A percentile compares a stretch with the other conserved stretches of the same genome.
Conservation (phyloP, 1,140 invertebrate genomes). For the Dreissena polymorpha region DNA sequence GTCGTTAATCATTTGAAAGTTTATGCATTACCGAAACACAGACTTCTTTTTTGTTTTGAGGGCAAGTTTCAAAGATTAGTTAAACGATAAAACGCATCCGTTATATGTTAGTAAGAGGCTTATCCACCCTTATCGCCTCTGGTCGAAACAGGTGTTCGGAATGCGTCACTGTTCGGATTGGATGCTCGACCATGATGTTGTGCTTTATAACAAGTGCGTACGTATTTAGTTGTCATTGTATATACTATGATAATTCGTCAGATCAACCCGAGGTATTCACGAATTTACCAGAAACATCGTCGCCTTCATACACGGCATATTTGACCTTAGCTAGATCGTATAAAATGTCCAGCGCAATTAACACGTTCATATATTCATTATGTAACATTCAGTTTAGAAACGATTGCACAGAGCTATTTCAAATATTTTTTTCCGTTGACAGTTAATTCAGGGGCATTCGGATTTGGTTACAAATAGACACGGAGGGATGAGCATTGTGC, state of each 20-base stretch:
- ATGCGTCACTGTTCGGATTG: background rate
- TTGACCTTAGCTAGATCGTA: conserved; percentile 26
- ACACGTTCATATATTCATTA: conserved; percentile 50
- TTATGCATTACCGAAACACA: too few species aligned
- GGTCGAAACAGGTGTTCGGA: too few species aligned
- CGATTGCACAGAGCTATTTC: conserved; percentile 24
- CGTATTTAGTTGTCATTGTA: conserved; percentile 49
- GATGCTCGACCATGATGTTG: conserved; percentile 43
- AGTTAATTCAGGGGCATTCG: too few species aligned
- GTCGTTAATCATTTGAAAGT: too few species aligned
- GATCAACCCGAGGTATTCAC: conserved; percentile 3
- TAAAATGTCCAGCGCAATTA: conserved; percentile 43
- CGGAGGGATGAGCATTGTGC: too few species aligned
- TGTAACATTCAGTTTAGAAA: conserved; percentile 51
- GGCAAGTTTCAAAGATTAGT: too few species aligned
- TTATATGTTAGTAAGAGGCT: too few species aligned
- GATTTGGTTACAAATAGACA: too few species aligned
- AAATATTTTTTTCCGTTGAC: background rate
- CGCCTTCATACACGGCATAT: conserved; percentile 7
- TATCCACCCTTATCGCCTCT: too few species aligned
- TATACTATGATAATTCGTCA: conserved; percentile 35
- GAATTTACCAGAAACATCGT: background rate
- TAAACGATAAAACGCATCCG: too few species aligned
- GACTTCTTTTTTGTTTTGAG: too few species aligned
- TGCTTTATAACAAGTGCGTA: conserved; percentile 44